These are phyloP conservation scores for Noctua pronuba DNA, from an alignment of 2,888 invertebrate species.

Conservation along the genomic window DNA sequence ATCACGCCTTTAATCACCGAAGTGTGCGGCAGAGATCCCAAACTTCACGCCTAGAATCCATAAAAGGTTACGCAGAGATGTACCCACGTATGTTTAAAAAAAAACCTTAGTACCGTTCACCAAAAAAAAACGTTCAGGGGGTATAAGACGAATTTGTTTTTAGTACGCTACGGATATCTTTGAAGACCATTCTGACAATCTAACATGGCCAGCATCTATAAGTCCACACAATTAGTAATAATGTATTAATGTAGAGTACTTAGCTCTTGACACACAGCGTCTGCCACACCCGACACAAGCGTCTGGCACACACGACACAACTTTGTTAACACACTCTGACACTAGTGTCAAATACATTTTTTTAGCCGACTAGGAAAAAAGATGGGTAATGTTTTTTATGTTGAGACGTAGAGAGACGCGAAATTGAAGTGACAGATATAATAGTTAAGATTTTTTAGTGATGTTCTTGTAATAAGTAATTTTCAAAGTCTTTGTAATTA, in stretches of 20 bases:
- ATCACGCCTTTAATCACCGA: not conserved
- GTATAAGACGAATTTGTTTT: conserved; percentile 14
- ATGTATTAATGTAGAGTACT: not conserved
- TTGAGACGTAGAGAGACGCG: not conserved
- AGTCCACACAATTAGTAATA: conserved; percentile 21
- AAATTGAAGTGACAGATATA: not conserved
- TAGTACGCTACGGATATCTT: conserved; percentile 12
- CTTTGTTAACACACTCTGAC: conserved; percentile 26
- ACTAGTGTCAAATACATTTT: not conserved
- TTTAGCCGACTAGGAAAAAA: not conserved
- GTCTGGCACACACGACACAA: conserved; percentile 52
- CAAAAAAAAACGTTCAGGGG: conserved; percentile 12
- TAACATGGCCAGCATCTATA: not conserved
- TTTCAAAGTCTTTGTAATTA: not conserved
- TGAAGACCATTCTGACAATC: conserved; percentile 3
- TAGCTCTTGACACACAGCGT: conserved; percentile 29
- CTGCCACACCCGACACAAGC: conserved; percentile 50
- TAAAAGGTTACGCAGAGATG: not conserved
- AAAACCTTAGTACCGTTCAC: conserved; percentile 2
- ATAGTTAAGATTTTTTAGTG: not conserved
- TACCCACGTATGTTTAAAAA: not conserved
- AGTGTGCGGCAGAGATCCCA: not conserved
- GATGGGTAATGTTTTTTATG: not conserved
- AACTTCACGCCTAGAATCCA: not conserved
- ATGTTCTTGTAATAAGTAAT: too few relatives aligned